Conservation (phyloP, 2,113 vertebrate genomes). For the Lagopus muta region DNA sequence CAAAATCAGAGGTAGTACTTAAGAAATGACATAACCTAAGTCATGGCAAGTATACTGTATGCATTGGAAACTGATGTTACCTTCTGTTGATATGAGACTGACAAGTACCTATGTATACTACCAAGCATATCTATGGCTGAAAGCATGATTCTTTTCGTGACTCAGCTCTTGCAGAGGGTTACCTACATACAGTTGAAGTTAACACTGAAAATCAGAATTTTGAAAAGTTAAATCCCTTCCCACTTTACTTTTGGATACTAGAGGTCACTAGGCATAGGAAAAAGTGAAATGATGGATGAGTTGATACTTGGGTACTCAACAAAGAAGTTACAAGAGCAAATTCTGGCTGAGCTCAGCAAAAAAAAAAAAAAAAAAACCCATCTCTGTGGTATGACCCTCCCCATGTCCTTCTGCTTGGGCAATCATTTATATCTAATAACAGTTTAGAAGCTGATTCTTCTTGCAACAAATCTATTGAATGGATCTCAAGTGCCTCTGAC, state of each 20-base stretch:
- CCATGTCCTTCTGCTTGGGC: conserved; percentile 30
- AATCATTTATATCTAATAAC: conserved; percentile 28
- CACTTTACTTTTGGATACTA: not conserved
- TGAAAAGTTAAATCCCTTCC: not conserved
- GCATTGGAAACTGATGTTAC: not conserved
- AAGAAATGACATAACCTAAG: not conserved
- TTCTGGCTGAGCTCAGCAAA: conserved; percentile 25
- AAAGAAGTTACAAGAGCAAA: conserved; percentile 9
- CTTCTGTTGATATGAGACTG: not conserved
- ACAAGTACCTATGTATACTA: not conserved
- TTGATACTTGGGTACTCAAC: not conserved
- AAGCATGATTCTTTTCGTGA: not conserved
- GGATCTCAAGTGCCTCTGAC: not conserved
- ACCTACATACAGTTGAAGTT: not conserved
- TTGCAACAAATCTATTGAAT: not conserved
- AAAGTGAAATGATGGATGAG: conserved; percentile 32
- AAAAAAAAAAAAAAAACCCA: not conserved
- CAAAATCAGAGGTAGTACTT: not conserved
- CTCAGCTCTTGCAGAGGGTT: rapidly evolving
- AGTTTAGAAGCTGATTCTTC: conserved; percentile 9
- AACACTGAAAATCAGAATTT: not conserved
- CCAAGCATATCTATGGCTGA: not conserved
- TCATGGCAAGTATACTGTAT: not conserved
- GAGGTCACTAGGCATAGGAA: not conserved
- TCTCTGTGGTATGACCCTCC: not conserved